These are phyloP conservation scores for Drosophila emarginata DNA, from an alignment of 2,888 invertebrate species.

Conservation along the genomic window DNA sequence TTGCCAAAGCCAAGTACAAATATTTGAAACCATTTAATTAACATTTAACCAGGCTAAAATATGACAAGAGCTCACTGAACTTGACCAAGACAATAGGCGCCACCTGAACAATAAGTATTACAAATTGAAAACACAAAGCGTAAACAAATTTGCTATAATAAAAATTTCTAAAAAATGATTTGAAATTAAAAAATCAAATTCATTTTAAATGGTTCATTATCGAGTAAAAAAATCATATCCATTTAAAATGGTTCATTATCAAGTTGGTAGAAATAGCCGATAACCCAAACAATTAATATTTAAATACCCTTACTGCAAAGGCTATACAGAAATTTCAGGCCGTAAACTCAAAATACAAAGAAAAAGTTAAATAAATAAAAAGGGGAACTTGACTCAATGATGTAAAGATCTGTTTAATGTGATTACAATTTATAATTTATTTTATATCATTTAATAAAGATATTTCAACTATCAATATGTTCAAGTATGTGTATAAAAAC, in stretches of 20 bases:
- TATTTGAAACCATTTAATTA: constrained; percentile 32
- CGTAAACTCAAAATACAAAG: no score
- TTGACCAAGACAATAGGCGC: constrained; percentile 29
- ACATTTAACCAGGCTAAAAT: constrained; percentile 13
- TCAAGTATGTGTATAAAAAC: no score
- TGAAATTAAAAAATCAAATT: constrained; percentile 2
- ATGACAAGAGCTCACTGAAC: constrained; percentile 56
- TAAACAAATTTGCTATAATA: constrained; percentile 21
- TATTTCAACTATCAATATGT: no score
- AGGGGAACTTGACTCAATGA: no score
- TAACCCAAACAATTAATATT: constrained; percentile 24
- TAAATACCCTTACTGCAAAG: not conserved
- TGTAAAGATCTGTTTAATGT: no score
- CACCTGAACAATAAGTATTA: constrained; percentile 18
- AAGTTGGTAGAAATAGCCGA: constrained; percentile 25
- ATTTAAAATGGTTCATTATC: constrained; percentile 47
- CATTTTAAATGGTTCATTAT: constrained; percentile 48
- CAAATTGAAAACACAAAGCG: constrained; percentile 20
- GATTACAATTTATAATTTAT: no score
- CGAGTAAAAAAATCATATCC: constrained; percentile 4
- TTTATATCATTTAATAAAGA: no score
- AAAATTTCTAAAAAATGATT: constrained; percentile 27
- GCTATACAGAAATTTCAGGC: not conserved
- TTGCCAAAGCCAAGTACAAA: constrained; percentile 18
- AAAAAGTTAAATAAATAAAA: no score